Evolutionary conservation across 2,797 vertebrate genomes (phyloP).

Genomic region (Amblyraja radiata): DNA sequence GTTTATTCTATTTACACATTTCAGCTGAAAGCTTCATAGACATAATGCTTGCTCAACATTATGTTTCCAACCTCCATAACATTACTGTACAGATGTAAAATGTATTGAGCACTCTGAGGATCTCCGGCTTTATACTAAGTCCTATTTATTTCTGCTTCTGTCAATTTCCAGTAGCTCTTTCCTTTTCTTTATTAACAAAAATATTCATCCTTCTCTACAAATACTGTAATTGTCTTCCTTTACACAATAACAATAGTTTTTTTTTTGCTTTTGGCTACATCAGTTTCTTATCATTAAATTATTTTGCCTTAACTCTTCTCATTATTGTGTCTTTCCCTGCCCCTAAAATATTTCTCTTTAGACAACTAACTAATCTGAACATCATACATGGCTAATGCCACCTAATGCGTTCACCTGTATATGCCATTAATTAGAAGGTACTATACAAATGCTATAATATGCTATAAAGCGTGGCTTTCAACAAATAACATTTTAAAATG

Average conservation of each 20-base stretch:
- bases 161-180: neutral
- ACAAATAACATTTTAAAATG: neutral
- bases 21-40: neutral
- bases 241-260: neutral
- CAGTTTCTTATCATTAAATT: neutral
- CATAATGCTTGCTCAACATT: neutral
- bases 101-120: neutral
- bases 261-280: neutral
- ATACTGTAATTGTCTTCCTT: neutral
- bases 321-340: neutral
- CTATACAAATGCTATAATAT: neutral
- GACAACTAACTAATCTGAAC: neutral
- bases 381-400: neutral
- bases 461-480: neutral
- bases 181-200: neutral
- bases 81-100: neutral
- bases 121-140: neutral
- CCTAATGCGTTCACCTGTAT: neutral
- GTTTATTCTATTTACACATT: neutral
- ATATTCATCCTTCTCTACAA: neutral
- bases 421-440: neutral
- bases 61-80: too few species aligned
- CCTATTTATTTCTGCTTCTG: neutral
- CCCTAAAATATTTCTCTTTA: neutral
- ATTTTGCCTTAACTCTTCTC: neutral